Conservation (phyloP, 2,113 vertebrate species). For the Phaethornis superciliosus region DNA sequence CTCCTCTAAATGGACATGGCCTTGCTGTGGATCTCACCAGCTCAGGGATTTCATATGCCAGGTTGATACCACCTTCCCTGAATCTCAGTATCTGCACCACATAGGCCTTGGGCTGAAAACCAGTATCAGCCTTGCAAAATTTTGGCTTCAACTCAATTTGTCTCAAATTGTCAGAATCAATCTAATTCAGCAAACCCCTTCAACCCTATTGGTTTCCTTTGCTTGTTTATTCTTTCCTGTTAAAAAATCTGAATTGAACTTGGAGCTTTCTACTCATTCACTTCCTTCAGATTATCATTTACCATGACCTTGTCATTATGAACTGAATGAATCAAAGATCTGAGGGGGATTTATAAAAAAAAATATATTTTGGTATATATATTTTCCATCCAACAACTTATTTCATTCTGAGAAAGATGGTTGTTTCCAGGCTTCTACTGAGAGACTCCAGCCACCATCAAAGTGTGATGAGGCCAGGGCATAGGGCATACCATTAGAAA, state of each 20-base stretch:
- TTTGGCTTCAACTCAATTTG: not conserved
- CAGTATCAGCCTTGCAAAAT: not conserved
- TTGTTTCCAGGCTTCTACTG: not conserved
- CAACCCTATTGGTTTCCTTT: not conserved
- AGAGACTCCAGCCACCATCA: not conserved
- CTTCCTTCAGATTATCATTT: not conserved
- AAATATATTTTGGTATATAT: not conserved
- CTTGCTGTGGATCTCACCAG: rapidly evolving
- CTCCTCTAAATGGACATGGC: not conserved
- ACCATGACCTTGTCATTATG: not conserved
- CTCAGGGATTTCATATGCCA: not conserved
- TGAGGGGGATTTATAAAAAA: not conserved
- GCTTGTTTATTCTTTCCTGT: not conserved
- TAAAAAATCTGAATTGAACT: not conserved
- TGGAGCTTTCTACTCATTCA: not conserved
- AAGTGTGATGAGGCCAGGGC: not conserved
- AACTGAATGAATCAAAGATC: not conserved
- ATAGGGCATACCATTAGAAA: not conserved
- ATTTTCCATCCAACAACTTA: not conserved
- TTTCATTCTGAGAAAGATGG: not conserved
- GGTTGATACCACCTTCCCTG: not conserved
- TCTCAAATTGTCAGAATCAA: not conserved
- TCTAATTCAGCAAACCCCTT: not conserved
- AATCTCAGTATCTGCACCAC: not conserved
- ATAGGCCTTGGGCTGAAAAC: not conserved